Evolutionary conservation across 92 coral and sea anemone genomes (phyloP).

Genomic region (Zoanthus sansibaricus): DNA sequence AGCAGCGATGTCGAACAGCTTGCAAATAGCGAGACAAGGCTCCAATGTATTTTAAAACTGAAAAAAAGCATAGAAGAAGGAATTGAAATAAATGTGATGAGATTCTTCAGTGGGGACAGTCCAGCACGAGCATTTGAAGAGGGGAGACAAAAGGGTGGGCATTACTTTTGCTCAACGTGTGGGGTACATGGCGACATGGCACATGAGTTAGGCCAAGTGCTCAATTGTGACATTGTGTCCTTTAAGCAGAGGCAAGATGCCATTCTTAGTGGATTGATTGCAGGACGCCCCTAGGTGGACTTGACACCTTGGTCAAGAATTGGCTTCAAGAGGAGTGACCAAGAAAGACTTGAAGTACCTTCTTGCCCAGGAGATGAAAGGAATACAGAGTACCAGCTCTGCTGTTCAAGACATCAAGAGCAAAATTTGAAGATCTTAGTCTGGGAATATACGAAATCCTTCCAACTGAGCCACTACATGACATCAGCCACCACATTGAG

Average conservation of each 20-base stretch:
- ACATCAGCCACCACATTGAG: too few species aligned
- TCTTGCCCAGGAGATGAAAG: constrained; percentile 19
- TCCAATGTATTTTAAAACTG: not conserved
- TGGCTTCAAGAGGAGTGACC: constrained; percentile 16
- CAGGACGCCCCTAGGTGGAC: not conserved
- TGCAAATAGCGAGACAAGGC: not conserved
- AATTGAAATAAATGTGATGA: not conserved
- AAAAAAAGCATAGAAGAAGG: not conserved
- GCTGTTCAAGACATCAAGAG: not conserved
- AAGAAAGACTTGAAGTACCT: constrained; percentile 11
- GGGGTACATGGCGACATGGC: not conserved
- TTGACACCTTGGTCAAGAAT: constrained; percentile 6
- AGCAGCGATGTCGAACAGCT: constrained; percentile 1
- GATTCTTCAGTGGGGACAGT: not conserved
- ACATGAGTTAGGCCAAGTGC: not conserved
- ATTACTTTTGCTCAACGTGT: not conserved
- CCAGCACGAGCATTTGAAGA: not conserved
- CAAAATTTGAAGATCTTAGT: not conserved
- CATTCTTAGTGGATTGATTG: too few species aligned
- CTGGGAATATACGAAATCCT: not conserved
- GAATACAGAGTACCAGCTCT: not conserved
- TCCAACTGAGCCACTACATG: too few species aligned
- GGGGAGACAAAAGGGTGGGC: not conserved
- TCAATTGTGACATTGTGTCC: not conserved
- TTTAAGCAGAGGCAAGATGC: not conserved